Conservation (phyloP, 2,888 invertebrate genomes). For the Stegophylla sp. region DNA sequence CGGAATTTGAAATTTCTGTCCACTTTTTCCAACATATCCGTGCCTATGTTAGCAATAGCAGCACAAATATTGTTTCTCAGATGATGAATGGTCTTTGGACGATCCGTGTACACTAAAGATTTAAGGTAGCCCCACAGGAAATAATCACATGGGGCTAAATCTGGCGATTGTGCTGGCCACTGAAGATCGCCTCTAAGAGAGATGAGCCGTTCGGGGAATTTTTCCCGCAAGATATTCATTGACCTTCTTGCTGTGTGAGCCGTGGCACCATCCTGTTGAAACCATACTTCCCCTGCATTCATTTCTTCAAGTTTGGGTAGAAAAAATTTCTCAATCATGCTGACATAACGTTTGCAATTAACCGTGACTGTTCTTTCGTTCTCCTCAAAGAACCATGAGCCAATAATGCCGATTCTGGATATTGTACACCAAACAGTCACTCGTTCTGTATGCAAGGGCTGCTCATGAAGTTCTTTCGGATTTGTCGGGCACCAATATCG, state of each 20-base stretch:
- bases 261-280: too few species aligned
- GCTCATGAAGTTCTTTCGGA: conserved; percentile 4
- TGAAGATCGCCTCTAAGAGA: conserved; percentile 5
- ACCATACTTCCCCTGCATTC: too few species aligned
- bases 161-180: conserved; percentile 16
- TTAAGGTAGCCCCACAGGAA: conserved; percentile 60
- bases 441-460: not conserved
- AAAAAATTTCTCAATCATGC: too few species aligned
- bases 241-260: not conserved
- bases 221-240: conserved; percentile 25
- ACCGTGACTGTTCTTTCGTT: too few species aligned
- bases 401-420: not conserved
- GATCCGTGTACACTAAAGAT: conserved; percentile 61
- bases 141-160: conserved; percentile 44
- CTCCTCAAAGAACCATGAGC: too few species aligned
- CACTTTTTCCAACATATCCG: conserved; percentile 11
- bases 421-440: conserved; percentile 60
- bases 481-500: conserved; percentile 29
- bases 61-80: conserved; percentile 60
- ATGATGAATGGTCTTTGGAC: conserved; percentile 60
- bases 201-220: conserved; percentile 3
- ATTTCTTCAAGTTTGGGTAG: too few species aligned
- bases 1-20: conserved; percentile 22
- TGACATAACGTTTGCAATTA: too few species aligned
- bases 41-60: conserved; percentile 34